phyloP scores from a whole-genome alignment of 2,113 vertebrate species.

The Brienomyrus longianalis region DNA sequence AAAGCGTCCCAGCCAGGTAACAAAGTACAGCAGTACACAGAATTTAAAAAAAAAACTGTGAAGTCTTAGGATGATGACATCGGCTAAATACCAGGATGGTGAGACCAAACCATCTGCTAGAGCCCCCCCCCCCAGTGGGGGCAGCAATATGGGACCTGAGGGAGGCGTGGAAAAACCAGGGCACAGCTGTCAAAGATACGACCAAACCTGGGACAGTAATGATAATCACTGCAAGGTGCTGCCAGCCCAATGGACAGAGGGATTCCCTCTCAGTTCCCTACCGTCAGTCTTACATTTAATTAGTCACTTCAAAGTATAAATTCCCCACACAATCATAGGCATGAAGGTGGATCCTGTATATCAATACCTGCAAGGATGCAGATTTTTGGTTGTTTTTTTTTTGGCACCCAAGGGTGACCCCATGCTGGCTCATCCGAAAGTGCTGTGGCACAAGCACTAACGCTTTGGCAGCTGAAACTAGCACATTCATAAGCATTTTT shows the following conservation, averaged over 20 bases:
- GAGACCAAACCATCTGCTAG: not conserved
- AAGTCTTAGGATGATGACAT: not conserved
- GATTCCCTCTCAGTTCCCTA: not conserved
- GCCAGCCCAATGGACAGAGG: not conserved
- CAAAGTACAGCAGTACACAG: not conserved
- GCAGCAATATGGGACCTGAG: not conserved
- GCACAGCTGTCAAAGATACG: not conserved
- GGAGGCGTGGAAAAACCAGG: not conserved
- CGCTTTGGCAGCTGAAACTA: not conserved
- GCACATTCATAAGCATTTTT: not conserved
- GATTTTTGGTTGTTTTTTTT: not conserved
- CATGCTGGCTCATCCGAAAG: not conserved
- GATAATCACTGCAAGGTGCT: not conserved
- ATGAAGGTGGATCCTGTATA: not conserved
- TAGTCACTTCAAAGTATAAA: not conserved
- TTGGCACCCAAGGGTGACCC: not conserved
- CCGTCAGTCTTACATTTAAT: not conserved
- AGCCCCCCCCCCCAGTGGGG: not conserved
- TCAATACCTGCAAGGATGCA: not conserved
- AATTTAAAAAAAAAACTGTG: not conserved
- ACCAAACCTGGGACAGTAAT: not conserved
- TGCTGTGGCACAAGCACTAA: not conserved
- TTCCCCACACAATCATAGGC: not conserved
- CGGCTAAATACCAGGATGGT: not conserved
- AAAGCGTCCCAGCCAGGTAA: not conserved